Percentiles rank a stretch among this genome's conserved stretches.
These are phyloP conservation scores for Homalodisca vitripennis DNA, from an alignment of 1,140 invertebrate species.

Conservation along the genomic window DNA sequence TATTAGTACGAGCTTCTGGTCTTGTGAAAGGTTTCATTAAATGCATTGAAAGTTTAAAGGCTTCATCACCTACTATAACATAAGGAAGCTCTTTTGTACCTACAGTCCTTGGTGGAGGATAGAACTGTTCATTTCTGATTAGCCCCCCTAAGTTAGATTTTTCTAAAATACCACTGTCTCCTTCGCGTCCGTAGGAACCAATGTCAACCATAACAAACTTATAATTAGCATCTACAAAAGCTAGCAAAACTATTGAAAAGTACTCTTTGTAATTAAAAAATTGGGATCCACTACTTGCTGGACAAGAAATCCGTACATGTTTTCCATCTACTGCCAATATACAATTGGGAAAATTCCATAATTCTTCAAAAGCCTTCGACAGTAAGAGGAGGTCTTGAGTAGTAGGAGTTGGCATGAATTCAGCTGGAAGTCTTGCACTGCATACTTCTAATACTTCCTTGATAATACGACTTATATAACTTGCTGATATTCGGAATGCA, in stretches of 20 bases:
- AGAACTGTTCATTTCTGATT: conserved; percentile 31
- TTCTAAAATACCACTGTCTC: conserved; percentile 44
- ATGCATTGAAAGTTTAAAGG: conserved; percentile 42
- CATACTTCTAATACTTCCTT: neutral
- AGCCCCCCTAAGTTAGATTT: conserved; percentile 35
- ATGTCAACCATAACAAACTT: conserved; percentile 49
- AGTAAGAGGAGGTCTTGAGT: neutral
- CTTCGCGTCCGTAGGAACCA: conserved; percentile 46
- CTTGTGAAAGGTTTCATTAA: conserved; percentile 46
- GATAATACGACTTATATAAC: conserved; percentile 9
- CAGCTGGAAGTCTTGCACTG: neutral
- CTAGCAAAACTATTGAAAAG: conserved; percentile 49
- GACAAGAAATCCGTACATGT: conserved; percentile 49
- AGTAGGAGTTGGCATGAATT: conserved; percentile 3
- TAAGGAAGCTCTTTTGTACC: conserved; percentile 37
- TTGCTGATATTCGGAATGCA: neutral
- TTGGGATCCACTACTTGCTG: conserved; percentile 43
- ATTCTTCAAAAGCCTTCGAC: neutral
- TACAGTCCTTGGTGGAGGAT: conserved; percentile 9
- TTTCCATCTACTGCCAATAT: conserved; percentile 47
- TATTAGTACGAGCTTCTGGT: conserved; percentile 34
- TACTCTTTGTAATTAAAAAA: conserved; percentile 51
- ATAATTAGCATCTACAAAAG: conserved; percentile 49
- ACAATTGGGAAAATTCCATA: conserved; percentile 47
- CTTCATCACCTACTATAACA: conserved; percentile 46